phyloP scores from a whole-genome alignment of 2,113 vertebrate species.

The Mesoclemmys tuberculata region DNA sequence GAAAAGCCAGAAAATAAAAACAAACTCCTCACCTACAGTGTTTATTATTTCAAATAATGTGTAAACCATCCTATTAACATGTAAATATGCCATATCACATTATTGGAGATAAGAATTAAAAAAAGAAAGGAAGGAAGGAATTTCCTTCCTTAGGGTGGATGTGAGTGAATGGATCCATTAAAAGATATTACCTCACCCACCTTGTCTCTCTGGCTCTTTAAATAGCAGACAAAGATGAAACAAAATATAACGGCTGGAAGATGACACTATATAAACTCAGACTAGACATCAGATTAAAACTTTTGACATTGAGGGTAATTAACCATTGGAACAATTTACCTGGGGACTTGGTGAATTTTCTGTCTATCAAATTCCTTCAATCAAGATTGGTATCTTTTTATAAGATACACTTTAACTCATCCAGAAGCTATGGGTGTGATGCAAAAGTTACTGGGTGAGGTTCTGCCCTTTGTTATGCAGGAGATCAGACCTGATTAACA shows the following conservation, averaged over 20 bases:
- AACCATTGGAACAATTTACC: neutral
- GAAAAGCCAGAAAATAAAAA: neutral
- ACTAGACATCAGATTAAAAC: neutral
- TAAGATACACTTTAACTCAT: neutral
- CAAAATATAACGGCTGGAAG: neutral
- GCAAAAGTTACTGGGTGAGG: neutral
- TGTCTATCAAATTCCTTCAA: neutral
- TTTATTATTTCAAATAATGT: neutral
- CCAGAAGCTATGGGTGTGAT: neutral
- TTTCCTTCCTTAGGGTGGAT: neutral
- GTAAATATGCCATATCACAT: neutral
- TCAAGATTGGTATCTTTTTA: neutral
- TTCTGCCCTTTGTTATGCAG: neutral
- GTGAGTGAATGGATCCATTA: neutral
- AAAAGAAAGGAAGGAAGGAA: neutral
- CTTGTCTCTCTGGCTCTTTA: neutral
- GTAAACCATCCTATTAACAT: neutral
- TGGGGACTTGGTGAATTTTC: neutral
- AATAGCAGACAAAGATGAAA: neutral
- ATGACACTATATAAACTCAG: neutral
- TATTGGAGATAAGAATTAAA: neutral
- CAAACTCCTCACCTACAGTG: neutral
- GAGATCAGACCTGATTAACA: accelerated
- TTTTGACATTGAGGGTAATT: neutral
- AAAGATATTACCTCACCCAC: neutral